These are phyloP conservation scores for Tryphoninae sp. DNA, from an alignment of 2,888 invertebrate genomes.

Conservation along the genomic window DNA sequence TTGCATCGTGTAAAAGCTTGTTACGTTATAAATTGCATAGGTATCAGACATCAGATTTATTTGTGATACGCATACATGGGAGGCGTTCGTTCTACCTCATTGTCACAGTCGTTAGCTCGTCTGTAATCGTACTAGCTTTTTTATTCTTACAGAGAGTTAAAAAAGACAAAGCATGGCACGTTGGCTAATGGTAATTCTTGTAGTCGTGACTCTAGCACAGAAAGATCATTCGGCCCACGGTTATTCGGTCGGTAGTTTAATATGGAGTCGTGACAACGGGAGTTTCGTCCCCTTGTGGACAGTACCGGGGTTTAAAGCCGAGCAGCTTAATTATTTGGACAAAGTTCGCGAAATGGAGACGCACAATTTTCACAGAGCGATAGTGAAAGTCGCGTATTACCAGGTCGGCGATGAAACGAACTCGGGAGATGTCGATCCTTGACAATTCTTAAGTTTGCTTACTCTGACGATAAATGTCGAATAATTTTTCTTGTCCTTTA, in stretches of 20 bases:
- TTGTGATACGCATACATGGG: background rate
- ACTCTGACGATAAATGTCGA: constrained; percentile 39
- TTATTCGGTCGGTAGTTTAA: constrained; percentile 40
- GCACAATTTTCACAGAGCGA: constrained; percentile 58
- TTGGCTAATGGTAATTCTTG: constrained; percentile 4
- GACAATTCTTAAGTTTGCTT: background rate
- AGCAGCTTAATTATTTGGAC: constrained; percentile 20
- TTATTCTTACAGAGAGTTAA: background rate
- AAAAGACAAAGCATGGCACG: constrained; percentile 16
- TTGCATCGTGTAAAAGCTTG: constrained; percentile 8
- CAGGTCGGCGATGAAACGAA: constrained; percentile 54
- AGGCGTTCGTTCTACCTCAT: background rate
- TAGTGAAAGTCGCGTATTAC: constrained; percentile 56
- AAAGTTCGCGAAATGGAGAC: constrained; percentile 54
- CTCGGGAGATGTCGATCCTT: too few relatives aligned
- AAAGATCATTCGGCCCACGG: constrained; percentile 25
- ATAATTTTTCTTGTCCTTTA: constrained; percentile 40
- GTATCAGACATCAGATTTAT: background rate
- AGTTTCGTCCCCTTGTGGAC: constrained; percentile 63
- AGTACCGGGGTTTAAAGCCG: constrained; percentile 22
- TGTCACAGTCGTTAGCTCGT: background rate
- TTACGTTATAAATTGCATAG: constrained; percentile 8
- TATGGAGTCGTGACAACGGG: constrained; percentile 63
- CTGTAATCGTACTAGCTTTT: background rate
- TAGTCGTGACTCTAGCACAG: background rate